These are phyloP conservation scores for Grallaria varia DNA, from an alignment of 2,113 vertebrate species.

Conservation along the genomic window DNA sequence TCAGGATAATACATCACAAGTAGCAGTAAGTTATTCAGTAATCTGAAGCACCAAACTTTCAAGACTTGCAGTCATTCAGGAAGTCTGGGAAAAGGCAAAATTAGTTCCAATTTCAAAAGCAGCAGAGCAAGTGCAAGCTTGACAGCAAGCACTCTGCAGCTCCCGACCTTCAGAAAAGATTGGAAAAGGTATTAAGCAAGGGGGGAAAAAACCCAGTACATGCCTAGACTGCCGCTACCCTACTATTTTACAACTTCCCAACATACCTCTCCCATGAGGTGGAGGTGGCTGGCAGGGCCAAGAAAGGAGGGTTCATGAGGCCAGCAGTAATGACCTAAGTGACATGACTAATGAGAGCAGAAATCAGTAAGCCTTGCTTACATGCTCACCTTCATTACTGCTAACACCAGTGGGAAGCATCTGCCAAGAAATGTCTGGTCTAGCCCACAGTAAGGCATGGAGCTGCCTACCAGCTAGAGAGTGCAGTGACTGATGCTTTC, in stretches of 20 bases:
- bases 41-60: background rate
- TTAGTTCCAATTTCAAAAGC: constrained; percentile 33
- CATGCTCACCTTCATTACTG: background rate
- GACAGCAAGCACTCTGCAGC: background rate
- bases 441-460: background rate
- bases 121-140: constrained; percentile 33
- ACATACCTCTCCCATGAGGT: background rate
- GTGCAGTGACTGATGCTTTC: rapidly evolving
- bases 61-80: background rate
- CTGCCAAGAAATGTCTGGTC: background rate
- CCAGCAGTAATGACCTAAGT: background rate
- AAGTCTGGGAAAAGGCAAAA: background rate
- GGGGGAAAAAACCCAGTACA: rapidly evolving
- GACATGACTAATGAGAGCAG: background rate
- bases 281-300: background rate
- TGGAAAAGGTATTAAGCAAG: background rate
- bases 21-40: background rate
- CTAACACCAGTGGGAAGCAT: background rate
- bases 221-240: background rate
- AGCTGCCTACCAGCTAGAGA: background rate
- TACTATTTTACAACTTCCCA: background rate
- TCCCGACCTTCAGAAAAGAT: background rate
- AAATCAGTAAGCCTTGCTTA: background rate
- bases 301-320: background rate
- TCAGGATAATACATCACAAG: background rate